phyloP scores from a whole-genome alignment of 2,888 invertebrate genomes.

The Hirtodrosophila confusa region DNA sequence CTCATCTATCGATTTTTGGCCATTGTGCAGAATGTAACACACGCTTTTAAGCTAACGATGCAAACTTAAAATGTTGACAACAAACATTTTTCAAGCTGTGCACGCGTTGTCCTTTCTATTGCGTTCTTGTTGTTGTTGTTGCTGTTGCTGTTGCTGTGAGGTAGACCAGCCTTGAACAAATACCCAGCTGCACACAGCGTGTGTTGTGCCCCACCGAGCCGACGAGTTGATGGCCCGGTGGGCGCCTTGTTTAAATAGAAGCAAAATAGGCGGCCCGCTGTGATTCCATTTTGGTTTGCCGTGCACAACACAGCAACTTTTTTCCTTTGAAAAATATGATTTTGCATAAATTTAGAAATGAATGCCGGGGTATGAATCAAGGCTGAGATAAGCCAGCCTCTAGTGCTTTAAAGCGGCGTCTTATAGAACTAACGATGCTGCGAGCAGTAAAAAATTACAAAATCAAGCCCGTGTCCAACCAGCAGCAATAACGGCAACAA shows the following conservation, averaged over 20 bases:
- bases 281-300: constrained; percentile 69
- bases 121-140: constrained; percentile 40
- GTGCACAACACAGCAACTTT: constrained; percentile 40
- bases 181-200: constrained; percentile 46
- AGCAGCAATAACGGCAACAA: not conserved
- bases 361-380: constrained; percentile 51
- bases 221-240: constrained; percentile 47
- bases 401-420: constrained; percentile 43
- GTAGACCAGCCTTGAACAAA: constrained; percentile 72
- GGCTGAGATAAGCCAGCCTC: constrained; percentile 57
- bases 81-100: constrained; percentile 80
- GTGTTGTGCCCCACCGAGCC: constrained; percentile 27
- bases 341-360: constrained; percentile 73
- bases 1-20: constrained; percentile 71
- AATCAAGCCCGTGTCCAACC: constrained; percentile 8
- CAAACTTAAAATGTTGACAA: constrained; percentile 81
- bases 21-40: constrained; percentile 52
- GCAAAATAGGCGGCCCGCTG: constrained; percentile 65
- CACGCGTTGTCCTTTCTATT: constrained; percentile 62
- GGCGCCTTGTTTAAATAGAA: constrained; percentile 52
- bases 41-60: constrained; percentile 79
- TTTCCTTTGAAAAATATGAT: constrained; percentile 70
- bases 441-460: constrained; percentile 32
- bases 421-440: constrained; percentile 40
- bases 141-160: constrained; percentile 43